Percentiles rank a stretch among this genome's conserved stretches.
These are phyloP conservation scores for Phytoseiulus persimilis DNA, from an alignment of 2,888 invertebrate species.

Conservation along the genomic window DNA sequence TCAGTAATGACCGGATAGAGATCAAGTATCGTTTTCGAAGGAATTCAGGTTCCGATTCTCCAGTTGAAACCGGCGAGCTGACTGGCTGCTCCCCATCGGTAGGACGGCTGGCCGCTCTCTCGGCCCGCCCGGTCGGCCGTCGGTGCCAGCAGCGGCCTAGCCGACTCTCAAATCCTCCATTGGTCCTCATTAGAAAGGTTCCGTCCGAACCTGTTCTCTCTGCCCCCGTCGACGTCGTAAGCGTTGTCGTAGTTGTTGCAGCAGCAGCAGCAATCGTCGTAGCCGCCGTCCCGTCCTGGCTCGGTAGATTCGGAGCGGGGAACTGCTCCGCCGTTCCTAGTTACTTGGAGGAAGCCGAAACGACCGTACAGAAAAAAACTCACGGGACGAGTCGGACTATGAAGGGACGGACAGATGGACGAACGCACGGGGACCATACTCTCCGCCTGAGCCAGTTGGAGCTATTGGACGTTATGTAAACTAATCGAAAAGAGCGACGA, in stretches of 20 bases:
- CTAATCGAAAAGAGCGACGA: not conserved
- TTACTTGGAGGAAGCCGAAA: too few relatives aligned
- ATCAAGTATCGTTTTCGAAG: not conserved
- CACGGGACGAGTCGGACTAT: not conserved
- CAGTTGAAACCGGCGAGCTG: not conserved
- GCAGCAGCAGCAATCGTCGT: not conserved
- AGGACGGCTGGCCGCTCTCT: not conserved
- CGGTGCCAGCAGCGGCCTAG: not conserved
- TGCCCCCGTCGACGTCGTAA: not conserved
- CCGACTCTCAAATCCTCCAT: not conserved
- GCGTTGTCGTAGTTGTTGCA: not conserved
- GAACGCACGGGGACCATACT: too few relatives aligned
- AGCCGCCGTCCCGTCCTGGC: not conserved
- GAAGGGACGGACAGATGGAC: not conserved
- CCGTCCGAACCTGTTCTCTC: not conserved
- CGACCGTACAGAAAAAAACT: not conserved
- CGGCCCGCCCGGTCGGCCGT: not conserved
- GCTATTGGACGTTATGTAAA: slow-evolving; percentile 5
- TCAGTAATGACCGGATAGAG: not conserved
- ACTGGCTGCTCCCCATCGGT: not conserved
- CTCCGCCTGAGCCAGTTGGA: not conserved
- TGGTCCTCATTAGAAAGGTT: not conserved
- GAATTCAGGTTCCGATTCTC: not conserved
- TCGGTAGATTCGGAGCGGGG: not conserved
- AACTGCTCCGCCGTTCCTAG: not conserved